These are phyloP conservation scores for Dromiciops gliroides DNA, from an alignment of 2,113 vertebrate genomes.

Conservation along the genomic window DNA sequence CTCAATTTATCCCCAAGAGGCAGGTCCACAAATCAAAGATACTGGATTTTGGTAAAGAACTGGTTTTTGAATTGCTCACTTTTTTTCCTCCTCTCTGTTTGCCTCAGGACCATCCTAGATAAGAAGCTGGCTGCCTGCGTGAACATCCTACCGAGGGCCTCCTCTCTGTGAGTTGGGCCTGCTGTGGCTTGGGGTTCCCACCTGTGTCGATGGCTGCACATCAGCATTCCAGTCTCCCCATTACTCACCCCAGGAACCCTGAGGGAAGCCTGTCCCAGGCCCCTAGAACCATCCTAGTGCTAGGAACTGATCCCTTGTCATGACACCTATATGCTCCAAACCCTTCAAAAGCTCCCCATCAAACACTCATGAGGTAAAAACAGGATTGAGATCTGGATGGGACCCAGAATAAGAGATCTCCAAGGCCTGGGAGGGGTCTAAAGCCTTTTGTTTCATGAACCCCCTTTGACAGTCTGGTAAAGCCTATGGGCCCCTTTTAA, in stretches of 20 bases:
- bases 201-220: neutral
- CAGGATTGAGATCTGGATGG: neutral
- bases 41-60: neutral
- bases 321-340: neutral
- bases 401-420: neutral
- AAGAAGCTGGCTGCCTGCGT: conserved; percentile 89
- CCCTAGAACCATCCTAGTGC: neutral
- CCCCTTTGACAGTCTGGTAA: neutral
- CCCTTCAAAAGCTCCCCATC: neutral
- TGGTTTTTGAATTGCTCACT: neutral
- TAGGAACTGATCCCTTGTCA: neutral
- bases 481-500: neutral
- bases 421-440: neutral
- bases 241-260: neutral
- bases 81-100: conserved; percentile 50
- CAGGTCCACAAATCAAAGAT: neutral
- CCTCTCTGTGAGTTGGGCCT: conserved; percentile 88
- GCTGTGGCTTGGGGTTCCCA: neutral
- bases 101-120: conserved; percentile 89
- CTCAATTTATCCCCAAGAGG: neutral
- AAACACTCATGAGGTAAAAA: neutral
- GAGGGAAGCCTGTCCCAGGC: neutral
- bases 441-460: neutral
- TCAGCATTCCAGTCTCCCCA: neutral
- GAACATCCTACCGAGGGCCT: conserved; percentile 89